These are phyloP conservation scores for Aldrovandia affinis DNA, from an alignment of 2,797 vertebrate genomes.

Conservation along the genomic window DNA sequence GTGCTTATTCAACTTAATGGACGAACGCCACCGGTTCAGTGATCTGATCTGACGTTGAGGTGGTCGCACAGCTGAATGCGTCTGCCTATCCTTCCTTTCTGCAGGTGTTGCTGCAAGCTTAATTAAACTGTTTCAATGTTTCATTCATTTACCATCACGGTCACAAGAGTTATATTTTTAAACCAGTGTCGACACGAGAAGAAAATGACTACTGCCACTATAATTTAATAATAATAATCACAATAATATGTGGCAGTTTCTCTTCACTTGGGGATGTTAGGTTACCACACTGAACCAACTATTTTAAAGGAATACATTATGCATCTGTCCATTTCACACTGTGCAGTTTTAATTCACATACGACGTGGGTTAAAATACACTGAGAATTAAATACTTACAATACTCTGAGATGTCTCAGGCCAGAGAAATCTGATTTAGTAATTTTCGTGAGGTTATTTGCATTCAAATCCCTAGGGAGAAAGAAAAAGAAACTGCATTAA, in stretches of 20 bases:
- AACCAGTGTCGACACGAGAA: background rate
- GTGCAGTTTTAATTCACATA: background rate
- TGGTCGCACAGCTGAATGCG: background rate
- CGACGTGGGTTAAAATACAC: background rate
- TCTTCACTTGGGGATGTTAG: background rate
- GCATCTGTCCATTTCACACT: too few species aligned
- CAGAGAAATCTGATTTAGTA: constrained; percentile 93
- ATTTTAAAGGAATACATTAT: background rate
- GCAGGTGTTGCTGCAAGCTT: background rate
- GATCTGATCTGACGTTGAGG: background rate
- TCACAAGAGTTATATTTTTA: background rate
- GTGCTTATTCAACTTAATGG: background rate
- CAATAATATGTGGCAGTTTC: background rate
- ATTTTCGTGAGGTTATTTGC: constrained; percentile 98
- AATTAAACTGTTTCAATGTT: background rate
- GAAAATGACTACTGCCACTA: background rate
- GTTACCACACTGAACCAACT: background rate
- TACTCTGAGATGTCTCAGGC: constrained; percentile 90
- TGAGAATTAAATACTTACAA: constrained; percentile 83
- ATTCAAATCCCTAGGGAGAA: constrained; percentile 89
- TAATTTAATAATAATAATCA: background rate
- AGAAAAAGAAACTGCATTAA: constrained; percentile 20
- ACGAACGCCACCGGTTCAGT: too few species aligned
- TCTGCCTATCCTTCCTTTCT: too few species aligned
- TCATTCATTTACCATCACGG: background rate